phyloP scores from a whole-genome alignment of 1,140 invertebrate species.

The Augochlora pura region DNA sequence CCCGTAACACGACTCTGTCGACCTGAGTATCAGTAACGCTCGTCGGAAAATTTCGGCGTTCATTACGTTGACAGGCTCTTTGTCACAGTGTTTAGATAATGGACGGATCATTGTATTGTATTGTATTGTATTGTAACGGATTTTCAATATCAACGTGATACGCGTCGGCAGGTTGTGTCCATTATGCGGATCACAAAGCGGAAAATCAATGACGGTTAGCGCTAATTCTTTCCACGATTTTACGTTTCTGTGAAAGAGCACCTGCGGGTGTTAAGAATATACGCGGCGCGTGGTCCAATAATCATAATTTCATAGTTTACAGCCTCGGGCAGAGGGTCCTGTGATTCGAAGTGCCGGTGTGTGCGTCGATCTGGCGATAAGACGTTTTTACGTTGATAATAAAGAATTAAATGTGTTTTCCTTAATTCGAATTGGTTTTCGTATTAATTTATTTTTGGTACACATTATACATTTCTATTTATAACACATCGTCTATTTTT shows the following conservation, averaged over 20 bases:
- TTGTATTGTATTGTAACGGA: slow-evolving; percentile 53
- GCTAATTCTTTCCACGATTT: background rate
- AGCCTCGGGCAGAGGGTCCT: too few species aligned
- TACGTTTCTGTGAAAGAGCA: background rate
- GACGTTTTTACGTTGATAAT: too few species aligned
- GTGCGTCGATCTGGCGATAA: too few species aligned
- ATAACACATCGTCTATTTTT: too few species aligned
- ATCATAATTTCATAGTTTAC: too few species aligned
- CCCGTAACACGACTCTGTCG: slow-evolving; percentile 48
- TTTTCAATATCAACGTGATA: slow-evolving; percentile 52
- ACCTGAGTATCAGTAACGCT: slow-evolving; percentile 48
- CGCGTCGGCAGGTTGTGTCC: slow-evolving; percentile 6
- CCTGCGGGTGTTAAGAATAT: too few species aligned
- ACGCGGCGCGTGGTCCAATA: too few species aligned
- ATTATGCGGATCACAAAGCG: background rate
- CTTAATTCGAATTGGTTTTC: too few species aligned
- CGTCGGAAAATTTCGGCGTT: slow-evolving; percentile 55
- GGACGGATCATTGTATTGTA: slow-evolving; percentile 61
- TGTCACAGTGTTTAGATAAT: slow-evolving; percentile 61
- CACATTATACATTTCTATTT: too few species aligned
- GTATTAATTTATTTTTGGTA: too few species aligned
- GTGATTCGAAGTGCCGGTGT: too few species aligned
- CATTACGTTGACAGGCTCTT: slow-evolving; percentile 57
- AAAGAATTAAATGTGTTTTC: too few species aligned
- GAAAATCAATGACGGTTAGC: background rate